phyloP scores from a whole-genome alignment of 1,140 invertebrate genomes.

The Spodoptera litura region DNA sequence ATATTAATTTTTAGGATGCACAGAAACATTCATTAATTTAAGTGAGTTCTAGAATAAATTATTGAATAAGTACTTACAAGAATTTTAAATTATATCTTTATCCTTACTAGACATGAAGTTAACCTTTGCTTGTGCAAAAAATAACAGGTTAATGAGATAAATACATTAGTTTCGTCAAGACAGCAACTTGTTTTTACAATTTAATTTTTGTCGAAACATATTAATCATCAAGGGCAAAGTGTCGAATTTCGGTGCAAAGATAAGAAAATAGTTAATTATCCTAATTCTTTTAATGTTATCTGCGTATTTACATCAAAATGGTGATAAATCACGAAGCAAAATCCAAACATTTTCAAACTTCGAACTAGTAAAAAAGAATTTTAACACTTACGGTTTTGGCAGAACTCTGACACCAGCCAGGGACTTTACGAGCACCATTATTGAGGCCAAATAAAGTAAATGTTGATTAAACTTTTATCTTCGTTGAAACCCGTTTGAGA shows the following conservation, averaged over 20 bases:
- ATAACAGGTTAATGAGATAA: too few relatives aligned
- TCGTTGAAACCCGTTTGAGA: not conserved
- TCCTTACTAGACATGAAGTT: too few relatives aligned
- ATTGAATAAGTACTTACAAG: too few relatives aligned
- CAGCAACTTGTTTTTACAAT: too few relatives aligned
- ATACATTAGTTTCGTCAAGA: too few relatives aligned
- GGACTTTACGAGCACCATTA: conserved; percentile 22
- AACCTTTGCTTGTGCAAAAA: too few relatives aligned
- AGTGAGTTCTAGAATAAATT: too few relatives aligned
- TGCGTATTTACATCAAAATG: not conserved
- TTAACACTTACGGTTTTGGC: conserved; percentile 40
- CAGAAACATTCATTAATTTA: too few relatives aligned
- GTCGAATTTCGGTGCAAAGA: not conserved
- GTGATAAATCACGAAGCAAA: not conserved
- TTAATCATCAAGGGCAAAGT: too few relatives aligned
- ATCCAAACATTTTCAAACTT: not conserved
- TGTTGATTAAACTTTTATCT: not conserved
- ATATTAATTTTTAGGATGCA: too few relatives aligned
- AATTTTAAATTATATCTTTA: too few relatives aligned
- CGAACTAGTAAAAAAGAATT: not conserved
- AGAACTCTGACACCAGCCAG: conserved; percentile 34
- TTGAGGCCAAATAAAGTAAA: not conserved
- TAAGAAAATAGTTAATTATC: not conserved
- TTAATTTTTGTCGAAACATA: too few relatives aligned
- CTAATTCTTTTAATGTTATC: not conserved